Evolutionary conservation across 2,113 vertebrate species (phyloP), one percentile per base, ranked within the genome.

Genomic region (Paramisgurnus dabryanus): DNA sequence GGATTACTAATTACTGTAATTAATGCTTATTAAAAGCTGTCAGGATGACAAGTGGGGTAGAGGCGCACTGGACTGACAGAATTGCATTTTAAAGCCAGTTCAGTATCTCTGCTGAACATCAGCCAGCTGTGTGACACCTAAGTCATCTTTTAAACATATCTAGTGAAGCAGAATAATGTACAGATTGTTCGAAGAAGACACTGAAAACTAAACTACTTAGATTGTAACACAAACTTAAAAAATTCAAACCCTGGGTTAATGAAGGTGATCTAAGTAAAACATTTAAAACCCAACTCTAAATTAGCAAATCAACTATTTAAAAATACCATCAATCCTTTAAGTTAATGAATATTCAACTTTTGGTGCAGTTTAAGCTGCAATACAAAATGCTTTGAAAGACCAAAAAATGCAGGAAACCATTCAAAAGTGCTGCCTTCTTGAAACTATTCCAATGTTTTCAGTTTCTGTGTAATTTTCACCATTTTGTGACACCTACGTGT

Each of bases 1-100:
- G 58, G 66, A 81, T 76, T 74, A 80, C 58, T 83, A 78, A 86
- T 84, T 81, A 79, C 74, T 34, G 12, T 70, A 83, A 78, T 83
- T 79, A 78, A 79, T 55, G 78, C 49, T 76, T 71, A 85, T 85
- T 84, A 79, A 83, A 82, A 78, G 53, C 34, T 83, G 78, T 75
- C 78, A 76, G 43, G 49, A 68, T 81, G 74, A 82, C 43, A 80
- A 75, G 77, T 68, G 71, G 53, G 49, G 15, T 70, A 39, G 60
- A 34, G 17, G 40, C 61, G 49, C 53, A 41, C 76, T 39, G 50
- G 65, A 67, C 34, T 34, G 45, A 3, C 9, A 49, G 22, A 40
- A 41, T n/a, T 41, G 13, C 40, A 57, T 49, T 57, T 39, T 69
- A 13, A 18, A 43, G 47, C n/a, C 58, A 39, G 47, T 66, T n/a